Evolutionary conservation across 2,797 vertebrate genomes (phyloP), one percentile per base, ranked within the genome.

Genomic region (Sphenodon punctatus): DNA sequence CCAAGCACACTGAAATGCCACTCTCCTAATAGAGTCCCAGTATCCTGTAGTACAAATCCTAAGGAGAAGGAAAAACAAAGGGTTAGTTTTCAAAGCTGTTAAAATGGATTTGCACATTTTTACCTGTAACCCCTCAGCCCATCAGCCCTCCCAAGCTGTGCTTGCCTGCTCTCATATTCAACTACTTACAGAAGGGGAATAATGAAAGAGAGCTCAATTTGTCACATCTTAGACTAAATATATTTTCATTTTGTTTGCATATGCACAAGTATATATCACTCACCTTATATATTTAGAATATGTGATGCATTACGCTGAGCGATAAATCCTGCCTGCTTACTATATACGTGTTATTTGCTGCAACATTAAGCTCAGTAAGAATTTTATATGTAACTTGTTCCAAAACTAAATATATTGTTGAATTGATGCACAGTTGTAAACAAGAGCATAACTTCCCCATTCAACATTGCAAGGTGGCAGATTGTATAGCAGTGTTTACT

Each of bases 251-350:
- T 90, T 86, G 73, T 92, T 89, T 87, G 86, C 71, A 53, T 74
- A 63, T 75, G 75, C 9, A 12, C 74, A 65, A 15, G 45, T 66
- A 76, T 87, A 71, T 85, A 84, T 90, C 87, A 90, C 55, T 92
- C 79, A 88, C 80, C 3, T 0, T 87, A 87, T 74, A 82, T 79
- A 81, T 88, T 90, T 78, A 88, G 84, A 82, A 64, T 89, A 89
- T 71, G 82, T 82, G 66, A 72, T 82, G 60, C 74, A 82, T 90
- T 89, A 80, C 72, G 89, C 81, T 78, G 86, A 92, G 78, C 83
- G 77, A 89, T 93, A 94, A 94, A 93, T 92, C 90, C 89, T 87
- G 8, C 87, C 86, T 38, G 4, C 92, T 93, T 93, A 90, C 81
- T 92, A 70, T 93, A 66, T 60, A 75, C 76, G 72, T 66, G 82